Conservation (phyloP, 2,113 vertebrate species). For the Haemorhous mexicanus region DNA sequence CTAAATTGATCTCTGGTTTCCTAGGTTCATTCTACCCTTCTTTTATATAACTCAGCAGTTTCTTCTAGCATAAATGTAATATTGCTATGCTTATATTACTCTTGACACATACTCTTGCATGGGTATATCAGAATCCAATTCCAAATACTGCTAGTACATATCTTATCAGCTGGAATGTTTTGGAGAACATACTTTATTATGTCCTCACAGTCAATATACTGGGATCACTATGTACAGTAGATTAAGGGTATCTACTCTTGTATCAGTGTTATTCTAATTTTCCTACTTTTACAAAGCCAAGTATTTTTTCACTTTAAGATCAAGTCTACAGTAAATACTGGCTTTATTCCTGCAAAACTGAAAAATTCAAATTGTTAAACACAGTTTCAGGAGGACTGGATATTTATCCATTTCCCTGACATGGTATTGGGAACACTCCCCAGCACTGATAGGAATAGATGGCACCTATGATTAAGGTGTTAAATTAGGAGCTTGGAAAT, state of each 20-base stretch:
- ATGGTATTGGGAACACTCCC: background rate
- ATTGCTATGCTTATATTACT: background rate
- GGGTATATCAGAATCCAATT: background rate
- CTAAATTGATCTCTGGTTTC: background rate
- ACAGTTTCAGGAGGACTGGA: background rate
- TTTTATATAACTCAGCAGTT: background rate
- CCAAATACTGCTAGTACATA: background rate
- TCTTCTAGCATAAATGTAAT: background rate
- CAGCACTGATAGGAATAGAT: background rate
- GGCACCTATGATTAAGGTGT: background rate
- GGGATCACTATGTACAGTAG: background rate
- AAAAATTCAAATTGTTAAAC: background rate
- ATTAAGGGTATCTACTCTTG: background rate
- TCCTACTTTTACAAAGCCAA: background rate
- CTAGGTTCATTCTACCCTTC: background rate
- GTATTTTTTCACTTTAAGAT: background rate
- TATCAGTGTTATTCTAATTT: background rate
- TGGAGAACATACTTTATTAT: background rate
- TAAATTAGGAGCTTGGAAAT: background rate
- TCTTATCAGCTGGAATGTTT: background rate
- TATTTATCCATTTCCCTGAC: background rate
- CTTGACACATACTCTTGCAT: background rate
- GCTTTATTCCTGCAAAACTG: background rate
- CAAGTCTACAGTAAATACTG: background rate
- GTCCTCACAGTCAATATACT: background rate